A percentile compares a stretch with the other conserved stretches of the same genome.
These are phyloP conservation scores for Pelosia muscerda DNA, from an alignment of 2,888 invertebrate genomes.

Conservation along the genomic window DNA sequence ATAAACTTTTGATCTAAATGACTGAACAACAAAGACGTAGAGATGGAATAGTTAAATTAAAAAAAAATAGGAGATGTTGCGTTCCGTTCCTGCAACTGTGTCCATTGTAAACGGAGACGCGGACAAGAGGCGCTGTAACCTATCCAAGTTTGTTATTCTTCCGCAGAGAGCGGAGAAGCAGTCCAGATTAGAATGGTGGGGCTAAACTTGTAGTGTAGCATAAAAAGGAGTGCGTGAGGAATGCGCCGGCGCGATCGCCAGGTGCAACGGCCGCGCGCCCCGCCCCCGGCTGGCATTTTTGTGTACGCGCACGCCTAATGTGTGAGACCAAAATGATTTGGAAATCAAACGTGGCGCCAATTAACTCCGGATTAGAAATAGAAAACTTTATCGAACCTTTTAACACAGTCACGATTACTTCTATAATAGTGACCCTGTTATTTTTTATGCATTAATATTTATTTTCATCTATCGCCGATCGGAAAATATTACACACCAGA, in stretches of 20 bases:
- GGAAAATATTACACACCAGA: conserved; percentile 59
- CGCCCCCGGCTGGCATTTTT: conserved; percentile 81
- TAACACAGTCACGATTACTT: conserved; percentile 38
- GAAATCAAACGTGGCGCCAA: conserved; percentile 64
- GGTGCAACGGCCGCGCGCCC: conserved; percentile 83
- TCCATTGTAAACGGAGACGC: conserved; percentile 60
- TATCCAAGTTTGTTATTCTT: conserved; percentile 60
- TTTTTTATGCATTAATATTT: conserved; percentile 35
- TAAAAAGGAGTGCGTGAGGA: conserved; percentile 86
- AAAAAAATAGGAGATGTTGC: conserved; percentile 70
- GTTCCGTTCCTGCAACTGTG: conserved; percentile 66
- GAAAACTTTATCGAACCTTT: conserved; percentile 38
- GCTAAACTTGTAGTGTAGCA: conserved; percentile 76
- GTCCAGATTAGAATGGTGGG: conserved; percentile 70
- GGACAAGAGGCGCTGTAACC: conserved; percentile 56
- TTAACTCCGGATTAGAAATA: conserved; percentile 43
- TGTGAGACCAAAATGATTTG: conserved; percentile 69
- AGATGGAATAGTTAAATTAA: conserved; percentile 74
- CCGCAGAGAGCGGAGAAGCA: conserved; percentile 50
- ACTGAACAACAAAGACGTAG: conserved; percentile 68
- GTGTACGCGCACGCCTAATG: conserved; percentile 74
- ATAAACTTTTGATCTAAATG: conserved; percentile 68
- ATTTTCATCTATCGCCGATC: conserved; percentile 36
- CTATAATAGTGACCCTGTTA: conserved; percentile 34
- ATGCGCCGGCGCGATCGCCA: conserved; percentile 80